Conservation (phyloP, 2,113 vertebrate species). For the Myocastor coypus region DNA sequence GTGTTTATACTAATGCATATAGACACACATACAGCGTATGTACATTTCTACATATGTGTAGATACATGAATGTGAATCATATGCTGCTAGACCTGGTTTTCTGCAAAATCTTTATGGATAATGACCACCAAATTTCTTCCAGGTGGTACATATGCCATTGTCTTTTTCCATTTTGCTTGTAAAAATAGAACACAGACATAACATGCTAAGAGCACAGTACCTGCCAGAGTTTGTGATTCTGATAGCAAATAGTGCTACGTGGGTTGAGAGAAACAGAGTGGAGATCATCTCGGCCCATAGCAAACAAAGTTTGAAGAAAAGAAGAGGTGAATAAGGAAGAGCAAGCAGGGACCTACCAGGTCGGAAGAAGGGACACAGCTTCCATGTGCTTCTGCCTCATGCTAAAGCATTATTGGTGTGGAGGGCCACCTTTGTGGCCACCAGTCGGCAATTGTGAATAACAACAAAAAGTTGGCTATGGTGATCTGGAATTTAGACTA, state of each 20-base stretch:
- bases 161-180: neutral
- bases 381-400: neutral
- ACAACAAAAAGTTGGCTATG: neutral
- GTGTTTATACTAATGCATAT: neutral
- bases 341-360: neutral
- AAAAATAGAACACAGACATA: neutral
- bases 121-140: neutral
- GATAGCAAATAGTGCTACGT: neutral
- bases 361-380: neutral
- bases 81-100: neutral
- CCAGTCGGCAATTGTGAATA: neutral
- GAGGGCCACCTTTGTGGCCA: neutral
- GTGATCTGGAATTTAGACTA: neutral
- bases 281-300: neutral
- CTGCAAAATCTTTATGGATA: neutral
- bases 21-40: neutral
- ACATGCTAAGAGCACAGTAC: neutral
- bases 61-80: neutral
- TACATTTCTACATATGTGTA: rapidly evolving
- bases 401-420: neutral
- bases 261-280: neutral
- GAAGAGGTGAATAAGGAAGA: neutral
- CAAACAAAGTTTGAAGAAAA: neutral
- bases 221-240: neutral
- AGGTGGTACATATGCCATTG: neutral